phyloP scores from a whole-genome alignment of 2,888 invertebrate genomes.

The Drosophila helvetica region DNA sequence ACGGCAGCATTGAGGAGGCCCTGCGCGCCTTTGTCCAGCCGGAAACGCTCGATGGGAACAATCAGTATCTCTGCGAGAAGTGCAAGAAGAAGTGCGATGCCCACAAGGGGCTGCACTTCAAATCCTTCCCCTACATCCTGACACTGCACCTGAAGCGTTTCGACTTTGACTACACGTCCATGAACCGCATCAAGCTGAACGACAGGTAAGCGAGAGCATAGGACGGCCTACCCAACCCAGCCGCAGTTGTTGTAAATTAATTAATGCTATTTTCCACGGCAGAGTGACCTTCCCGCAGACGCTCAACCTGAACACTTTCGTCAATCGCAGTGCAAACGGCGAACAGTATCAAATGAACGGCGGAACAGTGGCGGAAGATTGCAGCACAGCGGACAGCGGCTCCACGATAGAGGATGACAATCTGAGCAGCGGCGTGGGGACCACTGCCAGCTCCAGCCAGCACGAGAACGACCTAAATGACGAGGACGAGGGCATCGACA shows the following conservation, averaged over 20 bases:
- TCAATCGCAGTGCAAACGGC: slow-evolving; percentile 83
- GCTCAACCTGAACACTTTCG: slow-evolving; percentile 90
- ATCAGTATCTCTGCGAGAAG: slow-evolving; percentile 94
- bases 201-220: slow-evolving; percentile 87
- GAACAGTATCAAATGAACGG: slow-evolving; percentile 67
- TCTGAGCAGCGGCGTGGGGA: slow-evolving; percentile 84
- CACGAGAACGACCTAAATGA: slow-evolving; percentile 84
- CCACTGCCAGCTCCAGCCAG: slow-evolving; percentile 83
- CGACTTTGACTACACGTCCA: slow-evolving; percentile 93
- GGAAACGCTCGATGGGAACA: slow-evolving; percentile 91
- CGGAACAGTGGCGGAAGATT: slow-evolving; percentile 86
- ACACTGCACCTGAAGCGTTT: slow-evolving; percentile 95
- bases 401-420: slow-evolving; percentile 89
- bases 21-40: slow-evolving; percentile 92
- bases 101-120: slow-evolving; percentile 94
- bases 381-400: slow-evolving; percentile 88
- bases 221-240: no score
- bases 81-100: slow-evolving; percentile 95
- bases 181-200: slow-evolving; percentile 93
- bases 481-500: slow-evolving; percentile 89
- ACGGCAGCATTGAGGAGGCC: slow-evolving; percentile 93
- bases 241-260: neutral
- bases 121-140: slow-evolving; percentile 93
- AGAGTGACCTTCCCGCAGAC: slow-evolving; percentile 93
- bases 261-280: slow-evolving; percentile 12